A percentile compares a stretch with the other conserved stretches of the same genome.
Evolutionary conservation across 2,888 invertebrate genomes (phyloP).

Genomic region (Dasypogon diadema): DNA sequence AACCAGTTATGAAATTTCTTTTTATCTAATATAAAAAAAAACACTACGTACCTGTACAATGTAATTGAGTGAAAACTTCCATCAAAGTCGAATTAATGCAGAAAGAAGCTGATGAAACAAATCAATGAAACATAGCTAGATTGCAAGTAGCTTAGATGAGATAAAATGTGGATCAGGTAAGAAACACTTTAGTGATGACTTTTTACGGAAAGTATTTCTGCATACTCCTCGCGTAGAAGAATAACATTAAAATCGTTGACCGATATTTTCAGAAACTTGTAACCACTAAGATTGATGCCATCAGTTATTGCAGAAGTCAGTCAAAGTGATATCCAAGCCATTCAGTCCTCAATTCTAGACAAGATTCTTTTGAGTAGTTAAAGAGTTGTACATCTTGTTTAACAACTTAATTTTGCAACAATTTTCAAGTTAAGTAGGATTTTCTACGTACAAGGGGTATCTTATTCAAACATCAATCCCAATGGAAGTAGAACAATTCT

Average conservation of each 20-base stretch:
- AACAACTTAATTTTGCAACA: not conserved
- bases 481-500: not conserved
- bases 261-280: not conserved
- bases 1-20: not conserved
- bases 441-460: not conserved
- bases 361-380: not conserved
- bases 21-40: not conserved
- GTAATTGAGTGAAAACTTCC: not conserved
- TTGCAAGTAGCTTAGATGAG: slow-evolving; percentile 34
- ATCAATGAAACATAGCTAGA: slow-evolving; percentile 35
- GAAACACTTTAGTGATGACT: not conserved
- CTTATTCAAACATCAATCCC: not conserved
- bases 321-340: not conserved
- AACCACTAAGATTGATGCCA: too few species aligned
- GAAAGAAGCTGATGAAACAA: slow-evolving; percentile 27
- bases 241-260: not conserved
- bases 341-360: not conserved
- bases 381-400: not conserved
- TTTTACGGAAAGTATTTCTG: not conserved
- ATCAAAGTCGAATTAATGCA: not conserved
- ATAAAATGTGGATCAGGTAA: slow-evolving; percentile 41
- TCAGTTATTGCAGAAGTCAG: not conserved
- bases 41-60: not conserved
- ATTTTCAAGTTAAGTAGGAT: not conserved
- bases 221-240: too few species aligned